Evolutionary conservation across 2,888 invertebrate genomes (phyloP).

Genomic region (Drosophila paranaensis): DNA sequence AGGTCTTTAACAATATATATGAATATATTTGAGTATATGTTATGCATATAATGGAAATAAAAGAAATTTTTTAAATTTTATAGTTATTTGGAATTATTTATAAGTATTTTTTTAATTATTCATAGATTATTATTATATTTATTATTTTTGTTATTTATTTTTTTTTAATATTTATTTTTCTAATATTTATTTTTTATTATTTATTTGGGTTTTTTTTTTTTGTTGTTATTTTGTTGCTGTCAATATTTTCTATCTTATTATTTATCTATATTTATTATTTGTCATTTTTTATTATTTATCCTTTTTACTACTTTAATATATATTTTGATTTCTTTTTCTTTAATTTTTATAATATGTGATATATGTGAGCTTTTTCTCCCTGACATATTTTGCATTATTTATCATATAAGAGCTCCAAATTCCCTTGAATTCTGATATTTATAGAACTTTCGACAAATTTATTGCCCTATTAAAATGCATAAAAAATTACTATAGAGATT

Average conservation of each 20-base stretch:
- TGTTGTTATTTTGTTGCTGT: too few species aligned
- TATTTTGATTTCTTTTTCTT: not conserved
- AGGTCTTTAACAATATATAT: not conserved
- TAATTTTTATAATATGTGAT: not conserved
- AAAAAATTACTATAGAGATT: slow-evolving; percentile 5
- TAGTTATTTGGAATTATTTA: too few species aligned
- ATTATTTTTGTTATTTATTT: too few species aligned
- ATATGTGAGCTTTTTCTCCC: not conserved
- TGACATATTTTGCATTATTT: not conserved
- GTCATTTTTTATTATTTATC: too few species aligned
- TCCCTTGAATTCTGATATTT: not conserved
- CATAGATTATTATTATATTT: too few species aligned
- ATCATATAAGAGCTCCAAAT: not conserved
- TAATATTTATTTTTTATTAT: not conserved
- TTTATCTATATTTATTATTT: too few species aligned
- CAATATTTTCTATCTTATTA: not conserved
- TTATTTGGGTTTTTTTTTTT: too few species aligned
- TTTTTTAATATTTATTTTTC: too few species aligned
- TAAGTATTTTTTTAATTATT: too few species aligned
- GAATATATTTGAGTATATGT: too few species aligned
- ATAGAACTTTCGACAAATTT: not conserved
- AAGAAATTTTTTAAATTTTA: too few species aligned
- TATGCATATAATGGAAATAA: not conserved
- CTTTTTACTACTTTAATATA: too few species aligned
- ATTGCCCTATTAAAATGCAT: not conserved